These are phyloP conservation scores for Falco biarmicus DNA, from an alignment of 2,797 vertebrate genomes.

Conservation along the genomic window DNA sequence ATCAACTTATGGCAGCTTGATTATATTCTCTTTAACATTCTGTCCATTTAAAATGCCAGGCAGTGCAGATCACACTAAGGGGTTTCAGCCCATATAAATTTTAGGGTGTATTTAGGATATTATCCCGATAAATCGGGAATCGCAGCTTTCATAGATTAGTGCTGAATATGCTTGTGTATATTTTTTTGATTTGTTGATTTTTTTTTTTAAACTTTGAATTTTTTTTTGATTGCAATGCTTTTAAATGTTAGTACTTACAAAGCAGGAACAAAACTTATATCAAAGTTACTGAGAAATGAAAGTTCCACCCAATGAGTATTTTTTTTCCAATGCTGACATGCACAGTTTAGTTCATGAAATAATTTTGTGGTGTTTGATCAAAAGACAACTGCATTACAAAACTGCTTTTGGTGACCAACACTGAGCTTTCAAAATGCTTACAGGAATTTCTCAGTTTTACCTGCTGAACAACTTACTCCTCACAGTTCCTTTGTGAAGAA, in stretches of 20 bases:
- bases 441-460: background rate
- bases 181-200: background rate
- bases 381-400: background rate
- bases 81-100: background rate
- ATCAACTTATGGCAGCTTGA: background rate
- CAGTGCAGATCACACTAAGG: background rate
- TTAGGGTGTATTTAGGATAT: background rate
- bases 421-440: background rate
- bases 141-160: background rate
- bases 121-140: background rate
- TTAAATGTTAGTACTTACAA: background rate
- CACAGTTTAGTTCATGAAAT: constrained; percentile 10
- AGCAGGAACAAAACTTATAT: background rate
- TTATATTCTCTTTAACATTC: background rate
- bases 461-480: background rate
- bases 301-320: constrained; percentile 1
- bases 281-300: constrained; percentile 6
- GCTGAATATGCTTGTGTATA: background rate
- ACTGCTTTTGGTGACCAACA: background rate
- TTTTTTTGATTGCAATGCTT: background rate
- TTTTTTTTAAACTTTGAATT: background rate
- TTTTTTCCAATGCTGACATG: constrained; percentile 17
- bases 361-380: background rate
- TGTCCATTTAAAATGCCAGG: background rate
- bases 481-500: background rate